These are phyloP conservation scores for Entomyzon cyanotis DNA, from an alignment of 2,113 vertebrate genomes.

Conservation along the genomic window DNA sequence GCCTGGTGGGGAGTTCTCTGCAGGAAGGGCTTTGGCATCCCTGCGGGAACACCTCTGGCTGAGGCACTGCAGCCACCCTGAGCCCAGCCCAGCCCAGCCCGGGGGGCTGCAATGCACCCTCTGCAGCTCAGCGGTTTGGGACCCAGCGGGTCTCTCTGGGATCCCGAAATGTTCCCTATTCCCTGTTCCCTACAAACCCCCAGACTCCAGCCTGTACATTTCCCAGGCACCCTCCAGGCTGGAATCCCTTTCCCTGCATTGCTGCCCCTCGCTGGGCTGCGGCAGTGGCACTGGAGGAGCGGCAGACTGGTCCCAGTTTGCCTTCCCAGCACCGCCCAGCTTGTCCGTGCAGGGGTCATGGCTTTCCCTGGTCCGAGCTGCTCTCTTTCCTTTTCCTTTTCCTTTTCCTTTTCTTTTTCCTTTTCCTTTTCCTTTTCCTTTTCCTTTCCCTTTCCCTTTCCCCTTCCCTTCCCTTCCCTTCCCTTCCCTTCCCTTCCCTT, in stretches of 20 bases:
- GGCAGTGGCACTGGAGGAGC: fast-evolving
- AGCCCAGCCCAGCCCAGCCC: not conserved
- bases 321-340: not conserved
- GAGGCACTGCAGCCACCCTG: too few species aligned
- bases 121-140: not conserved
- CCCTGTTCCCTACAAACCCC: not conserved
- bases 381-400: not conserved
- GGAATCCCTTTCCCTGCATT: fast-evolving
- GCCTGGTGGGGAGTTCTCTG: not conserved
- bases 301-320: not conserved
- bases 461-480: not conserved
- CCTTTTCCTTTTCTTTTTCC: not conserved
- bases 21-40: not conserved
- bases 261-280: not conserved
- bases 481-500: too few species aligned
- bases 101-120: not conserved
- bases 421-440: too few species aligned
- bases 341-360: fast-evolving
- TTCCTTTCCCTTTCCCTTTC: too few species aligned
- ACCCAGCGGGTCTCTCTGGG: not conserved
- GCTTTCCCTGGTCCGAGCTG: not conserved
- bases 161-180: not conserved
- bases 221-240: too few species aligned
- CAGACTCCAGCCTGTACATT: fast-evolving
- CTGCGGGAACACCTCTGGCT: not conserved